A percentile compares a stretch with the other conserved stretches of the same genome.
phyloP scores from a whole-genome alignment of 2,797 vertebrate species.

The Typhlichthys eigenmanni region DNA sequence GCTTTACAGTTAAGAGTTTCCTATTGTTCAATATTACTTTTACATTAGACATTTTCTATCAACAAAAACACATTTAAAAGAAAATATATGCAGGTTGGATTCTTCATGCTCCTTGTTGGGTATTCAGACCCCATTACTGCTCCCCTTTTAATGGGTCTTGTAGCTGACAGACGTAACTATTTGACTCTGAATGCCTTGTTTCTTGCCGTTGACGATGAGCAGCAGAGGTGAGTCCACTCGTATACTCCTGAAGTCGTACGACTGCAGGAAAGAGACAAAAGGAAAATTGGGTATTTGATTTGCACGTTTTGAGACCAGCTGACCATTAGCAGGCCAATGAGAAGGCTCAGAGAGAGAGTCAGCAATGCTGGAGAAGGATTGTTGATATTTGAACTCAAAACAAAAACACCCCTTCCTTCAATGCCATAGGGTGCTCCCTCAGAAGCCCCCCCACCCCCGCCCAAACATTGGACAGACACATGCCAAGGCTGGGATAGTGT shows the following conservation, averaged over 20 bases:
- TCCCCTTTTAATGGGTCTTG: slow-evolving; percentile 48
- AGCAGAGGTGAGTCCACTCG: slow-evolving; percentile 88
- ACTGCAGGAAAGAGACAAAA: slow-evolving; percentile 61
- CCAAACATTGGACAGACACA: too few species aligned
- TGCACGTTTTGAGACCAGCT: neutral
- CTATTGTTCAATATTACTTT: too few species aligned
- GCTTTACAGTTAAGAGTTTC: too few species aligned
- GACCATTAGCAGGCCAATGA: too few species aligned
- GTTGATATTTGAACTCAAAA: too few species aligned
- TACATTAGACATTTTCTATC: slow-evolving; percentile 40
- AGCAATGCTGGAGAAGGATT: too few species aligned
- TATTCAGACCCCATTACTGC: neutral
- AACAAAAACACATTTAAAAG: slow-evolving; percentile 52
- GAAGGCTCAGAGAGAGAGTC: too few species aligned
- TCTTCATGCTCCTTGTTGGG: slow-evolving; percentile 18
- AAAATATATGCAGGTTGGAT: slow-evolving; percentile 43
- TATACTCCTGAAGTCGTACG: slow-evolving; percentile 85
- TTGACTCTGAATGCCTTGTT: slow-evolving; percentile 82
- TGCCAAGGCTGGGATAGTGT: too few species aligned
- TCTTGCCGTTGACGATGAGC: slow-evolving; percentile 89
- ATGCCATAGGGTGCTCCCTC: too few species aligned
- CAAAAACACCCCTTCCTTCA: too few species aligned
- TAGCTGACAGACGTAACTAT: slow-evolving; percentile 84
- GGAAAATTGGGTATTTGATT: neutral
- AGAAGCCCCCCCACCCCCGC: too few species aligned